phyloP scores from a whole-genome alignment of 2,113 vertebrate species.

The Prunella fulvescens region DNA sequence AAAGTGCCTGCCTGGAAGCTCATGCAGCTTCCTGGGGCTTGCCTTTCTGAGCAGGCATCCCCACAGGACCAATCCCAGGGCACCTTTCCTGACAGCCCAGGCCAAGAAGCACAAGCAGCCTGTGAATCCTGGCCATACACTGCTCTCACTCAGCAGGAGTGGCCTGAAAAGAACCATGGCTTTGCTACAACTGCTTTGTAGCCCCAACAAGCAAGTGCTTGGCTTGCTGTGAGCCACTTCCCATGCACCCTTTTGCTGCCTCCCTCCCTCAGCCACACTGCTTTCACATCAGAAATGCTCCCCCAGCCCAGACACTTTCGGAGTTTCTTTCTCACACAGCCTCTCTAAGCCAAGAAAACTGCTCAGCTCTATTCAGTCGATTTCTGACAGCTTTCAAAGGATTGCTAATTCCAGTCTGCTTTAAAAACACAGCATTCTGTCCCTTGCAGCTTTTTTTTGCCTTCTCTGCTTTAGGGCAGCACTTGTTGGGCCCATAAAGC shows the following conservation, averaged over 20 bases:
- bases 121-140: background rate
- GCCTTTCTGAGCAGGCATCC: background rate
- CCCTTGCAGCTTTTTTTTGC: background rate
- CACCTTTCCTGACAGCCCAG: background rate
- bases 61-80: background rate
- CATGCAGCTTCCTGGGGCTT: background rate
- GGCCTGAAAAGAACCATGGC: background rate
- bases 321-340: background rate
- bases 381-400: background rate
- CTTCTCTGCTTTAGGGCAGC: background rate
- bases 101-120: background rate
- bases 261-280: background rate
- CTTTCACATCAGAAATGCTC: background rate
- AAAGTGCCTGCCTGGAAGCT: background rate
- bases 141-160: background rate
- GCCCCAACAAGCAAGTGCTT: background rate
- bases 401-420: background rate
- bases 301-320: background rate
- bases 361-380: background rate
- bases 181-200: background rate
- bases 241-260: background rate
- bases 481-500: background rate
- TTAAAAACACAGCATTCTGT: background rate
- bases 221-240: background rate
- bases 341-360: background rate